Conservation (phyloP, 2,888 invertebrate genomes). For the Polietes domitor region DNA sequence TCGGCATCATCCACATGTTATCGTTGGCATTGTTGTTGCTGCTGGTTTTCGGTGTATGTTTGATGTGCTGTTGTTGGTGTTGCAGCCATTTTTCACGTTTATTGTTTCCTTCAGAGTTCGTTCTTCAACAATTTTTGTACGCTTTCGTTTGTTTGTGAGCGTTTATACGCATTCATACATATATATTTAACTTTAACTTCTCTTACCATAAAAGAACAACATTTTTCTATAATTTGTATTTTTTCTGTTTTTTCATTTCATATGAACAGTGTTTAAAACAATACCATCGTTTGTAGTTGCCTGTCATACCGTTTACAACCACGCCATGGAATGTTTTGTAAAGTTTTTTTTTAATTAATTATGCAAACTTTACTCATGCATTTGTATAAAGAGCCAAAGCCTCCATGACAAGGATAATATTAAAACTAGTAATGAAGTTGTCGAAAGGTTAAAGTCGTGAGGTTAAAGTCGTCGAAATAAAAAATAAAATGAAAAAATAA, state of each 20-base stretch:
- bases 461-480: too few relatives aligned
- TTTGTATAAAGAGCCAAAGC: too few relatives aligned
- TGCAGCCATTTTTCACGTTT: conserved; percentile 22
- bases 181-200: too few relatives aligned
- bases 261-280: background rate
- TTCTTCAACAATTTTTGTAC: conserved; percentile 3
- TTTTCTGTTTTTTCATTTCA: background rate
- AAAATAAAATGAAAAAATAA: too few relatives aligned
- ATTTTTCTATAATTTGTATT: conserved; percentile 6
- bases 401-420: too few relatives aligned
- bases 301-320: too few relatives aligned
- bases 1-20: background rate
- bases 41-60: conserved; percentile 11
- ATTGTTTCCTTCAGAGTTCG: conserved; percentile 15
- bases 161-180: background rate
- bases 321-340: too few relatives aligned
- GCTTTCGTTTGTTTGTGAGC: background rate
- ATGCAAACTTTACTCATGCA: too few relatives aligned
- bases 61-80: background rate
- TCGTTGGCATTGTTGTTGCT: conserved; percentile 4
- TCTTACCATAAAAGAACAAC: background rate
- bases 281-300: too few relatives aligned
- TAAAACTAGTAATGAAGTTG: too few relatives aligned
- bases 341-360: too few relatives aligned
- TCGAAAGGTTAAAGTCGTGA: too few relatives aligned